Evolutionary conservation across 2,113 vertebrate genomes (phyloP).

Genomic region (Paraplagusia blochii): DNA sequence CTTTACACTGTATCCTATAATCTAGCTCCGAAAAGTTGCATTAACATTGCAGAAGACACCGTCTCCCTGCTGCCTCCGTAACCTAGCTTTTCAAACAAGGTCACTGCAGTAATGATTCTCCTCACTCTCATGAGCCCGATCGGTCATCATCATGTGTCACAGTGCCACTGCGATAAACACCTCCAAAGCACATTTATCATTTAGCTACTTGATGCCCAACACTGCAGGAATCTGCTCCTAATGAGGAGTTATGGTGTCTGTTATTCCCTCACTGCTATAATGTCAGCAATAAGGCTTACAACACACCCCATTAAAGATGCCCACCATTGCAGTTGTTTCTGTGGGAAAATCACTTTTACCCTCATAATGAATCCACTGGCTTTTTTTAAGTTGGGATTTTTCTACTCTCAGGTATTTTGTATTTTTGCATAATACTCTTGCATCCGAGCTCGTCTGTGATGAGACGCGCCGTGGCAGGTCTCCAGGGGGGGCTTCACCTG

Average conservation of each 20-base stretch:
- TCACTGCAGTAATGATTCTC: conserved; percentile 39
- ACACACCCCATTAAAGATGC: conserved; percentile 19
- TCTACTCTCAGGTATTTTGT: conserved; percentile 14
- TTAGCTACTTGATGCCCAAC: conserved; percentile 41
- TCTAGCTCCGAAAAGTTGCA: background rate
- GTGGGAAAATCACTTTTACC: conserved; percentile 6
- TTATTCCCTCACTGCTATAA: conserved; percentile 29
- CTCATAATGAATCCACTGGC: background rate
- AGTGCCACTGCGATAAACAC: conserved; percentile 47
- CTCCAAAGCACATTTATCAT: conserved; percentile 63
- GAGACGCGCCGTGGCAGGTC: conserved; percentile 41
- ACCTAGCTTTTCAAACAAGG: conserved; percentile 58
- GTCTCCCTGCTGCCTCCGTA: conserved; percentile 21
- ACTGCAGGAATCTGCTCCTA: conserved; percentile 38
- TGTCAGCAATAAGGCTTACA: conserved; percentile 10
- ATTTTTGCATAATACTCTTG: conserved; percentile 33
- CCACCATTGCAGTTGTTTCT: conserved; percentile 16
- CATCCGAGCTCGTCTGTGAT: conserved; percentile 38
- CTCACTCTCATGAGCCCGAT: conserved; percentile 45
- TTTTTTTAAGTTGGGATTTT: background rate
- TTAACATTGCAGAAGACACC: conserved; percentile 4
- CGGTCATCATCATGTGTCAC: conserved; percentile 52
- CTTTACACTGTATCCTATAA: background rate
- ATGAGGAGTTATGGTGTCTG: conserved; percentile 52
- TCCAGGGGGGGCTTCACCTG: conserved; percentile 36